These are phyloP conservation scores for Helicoverpa zea DNA, from an alignment of 1,140 invertebrate species.

Conservation along the genomic window DNA sequence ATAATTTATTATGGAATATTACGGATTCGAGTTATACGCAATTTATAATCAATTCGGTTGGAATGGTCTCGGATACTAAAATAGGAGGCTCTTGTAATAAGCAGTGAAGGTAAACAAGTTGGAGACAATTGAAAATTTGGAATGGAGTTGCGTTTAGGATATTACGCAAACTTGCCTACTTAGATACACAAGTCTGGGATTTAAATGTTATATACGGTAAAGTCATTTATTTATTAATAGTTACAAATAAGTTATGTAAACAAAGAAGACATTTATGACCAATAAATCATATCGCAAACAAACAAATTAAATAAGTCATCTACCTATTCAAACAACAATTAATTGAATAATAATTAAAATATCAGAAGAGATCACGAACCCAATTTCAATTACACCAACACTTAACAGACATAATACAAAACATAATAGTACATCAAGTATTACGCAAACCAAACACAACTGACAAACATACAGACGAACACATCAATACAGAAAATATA, in stretches of 20 bases:
- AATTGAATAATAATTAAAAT: constrained; percentile 13
- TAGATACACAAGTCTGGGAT: too few relatives aligned
- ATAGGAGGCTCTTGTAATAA: too few relatives aligned
- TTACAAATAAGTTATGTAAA: too few relatives aligned
- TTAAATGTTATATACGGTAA: too few relatives aligned
- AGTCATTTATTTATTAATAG: too few relatives aligned
- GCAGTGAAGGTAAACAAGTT: too few relatives aligned
- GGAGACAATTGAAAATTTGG: too few relatives aligned
- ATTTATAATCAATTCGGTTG: background rate
- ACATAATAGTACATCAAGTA: constrained; percentile 64
- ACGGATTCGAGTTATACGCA: background rate
- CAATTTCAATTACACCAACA: constrained; percentile 64
- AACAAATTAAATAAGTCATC: constrained; percentile 1
- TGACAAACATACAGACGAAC: constrained; percentile 51
- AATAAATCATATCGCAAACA: background rate
- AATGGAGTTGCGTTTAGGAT: too few relatives aligned
- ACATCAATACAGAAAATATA: constrained; percentile 52
- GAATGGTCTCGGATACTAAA: background rate
- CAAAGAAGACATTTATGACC: too few relatives aligned
- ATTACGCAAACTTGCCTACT: too few relatives aligned
- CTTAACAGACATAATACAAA: constrained; percentile 59
- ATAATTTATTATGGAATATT: constrained; percentile 17
- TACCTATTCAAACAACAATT: background rate
- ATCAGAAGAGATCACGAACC: constrained; percentile 23
- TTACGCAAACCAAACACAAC: constrained; percentile 65